These are phyloP conservation scores for Gila orcuttii DNA, from an alignment of 2,113 vertebrate genomes.

Conservation along the genomic window DNA sequence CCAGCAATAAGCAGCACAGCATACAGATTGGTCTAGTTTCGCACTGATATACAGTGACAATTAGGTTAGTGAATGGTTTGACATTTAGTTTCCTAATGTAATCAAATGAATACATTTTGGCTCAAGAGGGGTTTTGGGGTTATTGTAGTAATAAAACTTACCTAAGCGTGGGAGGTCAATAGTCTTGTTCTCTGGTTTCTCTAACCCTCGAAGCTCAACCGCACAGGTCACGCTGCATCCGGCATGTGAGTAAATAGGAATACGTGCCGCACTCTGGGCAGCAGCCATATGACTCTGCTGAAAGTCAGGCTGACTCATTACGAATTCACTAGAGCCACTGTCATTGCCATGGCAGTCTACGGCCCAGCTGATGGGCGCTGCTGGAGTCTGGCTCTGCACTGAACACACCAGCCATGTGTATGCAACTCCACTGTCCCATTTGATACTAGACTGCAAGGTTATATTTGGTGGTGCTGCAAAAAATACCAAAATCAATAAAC, in stretches of 20 bases:
- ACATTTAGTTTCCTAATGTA: neutral
- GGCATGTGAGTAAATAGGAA: slow-evolving; percentile 61
- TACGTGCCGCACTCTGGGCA: slow-evolving; percentile 50
- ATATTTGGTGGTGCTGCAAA: slow-evolving; percentile 64
- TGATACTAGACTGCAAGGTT: slow-evolving; percentile 54
- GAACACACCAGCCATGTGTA: slow-evolving; percentile 64
- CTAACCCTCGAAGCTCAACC: slow-evolving; percentile 61
- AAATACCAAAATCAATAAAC: neutral
- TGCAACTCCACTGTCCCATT: slow-evolving; percentile 59
- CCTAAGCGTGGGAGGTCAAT: slow-evolving; percentile 62
- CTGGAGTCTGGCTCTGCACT: slow-evolving; percentile 59
- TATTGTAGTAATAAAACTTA: slow-evolving; percentile 48
- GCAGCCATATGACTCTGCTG: slow-evolving; percentile 51
- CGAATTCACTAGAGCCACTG: slow-evolving; percentile 6
- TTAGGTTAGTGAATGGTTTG: neutral
- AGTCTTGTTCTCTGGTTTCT: slow-evolving; percentile 56
- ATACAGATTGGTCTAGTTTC: neutral
- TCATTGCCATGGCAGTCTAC: slow-evolving; percentile 38
- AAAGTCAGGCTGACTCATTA: slow-evolving; percentile 9
- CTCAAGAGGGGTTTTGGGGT: neutral
- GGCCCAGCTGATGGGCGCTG: slow-evolving; percentile 66
- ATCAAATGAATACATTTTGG: neutral
- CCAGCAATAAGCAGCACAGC: neutral
- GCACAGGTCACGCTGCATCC: slow-evolving; percentile 71
- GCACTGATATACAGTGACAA: neutral